phyloP scores from a whole-genome alignment of 92 coral and sea anemone species.

The Siderastrea radians region DNA sequence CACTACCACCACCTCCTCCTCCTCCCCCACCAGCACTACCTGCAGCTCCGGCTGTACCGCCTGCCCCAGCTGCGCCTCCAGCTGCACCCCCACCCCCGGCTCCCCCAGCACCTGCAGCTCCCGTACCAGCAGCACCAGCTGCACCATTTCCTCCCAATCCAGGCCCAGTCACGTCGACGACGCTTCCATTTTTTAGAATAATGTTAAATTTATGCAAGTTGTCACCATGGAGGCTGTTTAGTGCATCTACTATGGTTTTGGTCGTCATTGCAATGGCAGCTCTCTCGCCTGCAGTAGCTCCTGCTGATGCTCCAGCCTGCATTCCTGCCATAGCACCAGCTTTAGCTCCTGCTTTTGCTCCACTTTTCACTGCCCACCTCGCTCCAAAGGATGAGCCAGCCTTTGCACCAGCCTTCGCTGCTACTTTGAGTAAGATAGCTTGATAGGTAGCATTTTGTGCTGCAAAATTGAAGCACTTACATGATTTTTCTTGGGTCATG shows the following conservation, averaged over 20 bases:
- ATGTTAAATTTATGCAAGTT: conserved; percentile 15
- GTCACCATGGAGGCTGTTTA: conserved; percentile 27
- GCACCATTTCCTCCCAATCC: conserved; percentile 54
- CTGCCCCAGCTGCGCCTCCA: conserved; percentile 1
- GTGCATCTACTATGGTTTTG: conserved; percentile 19
- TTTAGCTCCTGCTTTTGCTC: conserved; percentile 58
- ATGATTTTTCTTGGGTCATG: too few relatives aligned
- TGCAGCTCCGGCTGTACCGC: neutral
- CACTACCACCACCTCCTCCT: neutral
- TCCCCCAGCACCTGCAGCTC: conserved; percentile 22
- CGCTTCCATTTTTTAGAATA: conserved; percentile 17
- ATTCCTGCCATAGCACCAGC: conserved; percentile 16
- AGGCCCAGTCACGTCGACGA: conserved; percentile 4
- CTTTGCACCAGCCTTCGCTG: conserved; percentile 14
- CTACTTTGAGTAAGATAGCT: neutral
- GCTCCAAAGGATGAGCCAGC: conserved; percentile 67
- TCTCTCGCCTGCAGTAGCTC: conserved; percentile 41
- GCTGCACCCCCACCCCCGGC: neutral
- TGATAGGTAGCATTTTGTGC: conserved; percentile 1
- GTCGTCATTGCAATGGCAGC: conserved; percentile 9
- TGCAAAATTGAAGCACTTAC: neutral
- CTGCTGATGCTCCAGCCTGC: conserved; percentile 70
- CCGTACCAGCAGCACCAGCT: conserved; percentile 42
- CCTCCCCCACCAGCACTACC: conserved; percentile 1
- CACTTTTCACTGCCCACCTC: conserved; percentile 49